Percentiles rank a stretch among this genome's conserved stretches.
These are phyloP conservation scores for Notarius lentiginosus DNA, from an alignment of 2,113 vertebrate species.

Conservation along the genomic window DNA sequence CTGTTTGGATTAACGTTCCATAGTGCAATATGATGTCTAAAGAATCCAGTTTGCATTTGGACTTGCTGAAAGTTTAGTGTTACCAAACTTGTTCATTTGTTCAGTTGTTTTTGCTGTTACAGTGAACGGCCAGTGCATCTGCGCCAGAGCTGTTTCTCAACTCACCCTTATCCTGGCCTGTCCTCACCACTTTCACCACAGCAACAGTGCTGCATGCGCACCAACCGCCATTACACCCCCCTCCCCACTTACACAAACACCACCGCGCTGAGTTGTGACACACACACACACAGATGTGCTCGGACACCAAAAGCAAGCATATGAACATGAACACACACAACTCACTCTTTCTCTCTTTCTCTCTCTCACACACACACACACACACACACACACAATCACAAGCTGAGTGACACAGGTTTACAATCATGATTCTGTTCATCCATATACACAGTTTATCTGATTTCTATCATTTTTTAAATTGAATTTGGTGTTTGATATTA, in stretches of 20 bases:
- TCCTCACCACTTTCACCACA: constrained; percentile 49
- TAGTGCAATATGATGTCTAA: not conserved
- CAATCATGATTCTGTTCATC: not conserved
- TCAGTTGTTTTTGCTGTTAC: constrained; percentile 19
- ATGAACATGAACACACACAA: not conserved
- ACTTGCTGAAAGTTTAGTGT: not conserved
- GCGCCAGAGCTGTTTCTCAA: constrained; percentile 55
- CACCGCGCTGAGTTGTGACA: constrained; percentile 52
- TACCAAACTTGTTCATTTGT: not conserved
- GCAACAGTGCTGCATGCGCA: constrained; percentile 55
- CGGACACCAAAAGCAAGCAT: constrained; percentile 16
- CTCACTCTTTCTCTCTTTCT: not conserved
- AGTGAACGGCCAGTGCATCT: constrained; percentile 42
- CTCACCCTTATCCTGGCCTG: constrained; percentile 55
- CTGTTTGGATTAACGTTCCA: not conserved
- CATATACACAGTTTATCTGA: not conserved
- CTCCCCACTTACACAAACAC: constrained; percentile 55
- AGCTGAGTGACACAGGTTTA: not conserved
- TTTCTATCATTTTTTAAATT: not conserved
- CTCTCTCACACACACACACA: constrained; percentile 4
- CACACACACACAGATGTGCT: constrained; percentile 27
- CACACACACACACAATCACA: not conserved
- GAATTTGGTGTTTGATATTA: not conserved
- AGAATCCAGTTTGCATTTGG: not conserved
- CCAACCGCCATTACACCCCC: constrained; percentile 57